phyloP scores from a whole-genome alignment of 2,113 vertebrate genomes.

The Sminthopsis crassicaudata region DNA sequence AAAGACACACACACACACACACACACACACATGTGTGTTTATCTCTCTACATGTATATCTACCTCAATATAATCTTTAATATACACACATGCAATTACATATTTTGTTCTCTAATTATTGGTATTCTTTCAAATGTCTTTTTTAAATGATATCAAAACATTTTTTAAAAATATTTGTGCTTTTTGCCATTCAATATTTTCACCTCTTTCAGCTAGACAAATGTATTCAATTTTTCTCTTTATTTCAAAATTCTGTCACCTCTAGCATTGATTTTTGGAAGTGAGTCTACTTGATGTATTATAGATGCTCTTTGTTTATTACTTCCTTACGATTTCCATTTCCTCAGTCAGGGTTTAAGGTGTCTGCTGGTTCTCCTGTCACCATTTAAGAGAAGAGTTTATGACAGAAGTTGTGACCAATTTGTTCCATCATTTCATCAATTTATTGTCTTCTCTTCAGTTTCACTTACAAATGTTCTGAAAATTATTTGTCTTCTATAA shows the following conservation, averaged over 20 bases:
- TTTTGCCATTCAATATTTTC: neutral
- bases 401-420: neutral
- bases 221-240: too few relatives aligned
- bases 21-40: too few relatives aligned
- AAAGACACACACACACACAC: too few relatives aligned
- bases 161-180: neutral
- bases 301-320: too few relatives aligned
- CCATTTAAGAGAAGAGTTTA: neutral
- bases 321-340: too few relatives aligned
- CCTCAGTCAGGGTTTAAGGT: too few relatives aligned
- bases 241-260: too few relatives aligned
- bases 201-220: neutral
- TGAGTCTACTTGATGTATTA: too few relatives aligned
- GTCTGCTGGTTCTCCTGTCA: too few relatives aligned
- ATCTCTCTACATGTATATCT: too few relatives aligned
- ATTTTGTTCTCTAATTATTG: neutral
- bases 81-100: neutral
- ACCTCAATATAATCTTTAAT: too few relatives aligned
- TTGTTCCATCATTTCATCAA: neutral
- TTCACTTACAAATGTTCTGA: neutral
- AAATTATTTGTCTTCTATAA: neutral
- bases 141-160: neutral
- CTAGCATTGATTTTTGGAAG: too few relatives aligned
- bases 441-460: neutral
- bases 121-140: neutral